Percentiles rank a stretch among this genome's conserved stretches.
These are phyloP conservation scores for Callocephalon fimbriatum DNA, from an alignment of 2,113 vertebrate species.

Conservation along the genomic window DNA sequence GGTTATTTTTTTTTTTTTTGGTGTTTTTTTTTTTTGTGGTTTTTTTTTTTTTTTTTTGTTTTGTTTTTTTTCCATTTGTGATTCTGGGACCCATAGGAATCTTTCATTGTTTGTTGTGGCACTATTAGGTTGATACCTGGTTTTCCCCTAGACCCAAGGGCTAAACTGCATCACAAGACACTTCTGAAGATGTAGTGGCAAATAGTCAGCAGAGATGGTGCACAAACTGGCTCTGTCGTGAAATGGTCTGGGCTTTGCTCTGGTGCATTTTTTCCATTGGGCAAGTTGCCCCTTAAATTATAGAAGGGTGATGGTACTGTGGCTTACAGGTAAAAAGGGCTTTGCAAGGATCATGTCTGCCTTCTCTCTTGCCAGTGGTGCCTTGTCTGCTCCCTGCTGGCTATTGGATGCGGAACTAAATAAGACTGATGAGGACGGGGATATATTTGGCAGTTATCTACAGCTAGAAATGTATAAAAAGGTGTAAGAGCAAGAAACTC, in stretches of 20 bases:
- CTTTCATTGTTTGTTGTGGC: background rate
- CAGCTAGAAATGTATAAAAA: background rate
- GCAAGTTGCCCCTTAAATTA: conserved; percentile 7
- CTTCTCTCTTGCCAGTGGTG: background rate
- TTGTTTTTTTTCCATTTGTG: background rate
- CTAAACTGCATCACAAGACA: background rate
- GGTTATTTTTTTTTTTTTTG: no score
- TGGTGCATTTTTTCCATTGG: conserved; percentile 4
- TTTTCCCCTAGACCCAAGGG: background rate
- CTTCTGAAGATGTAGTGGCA: background rate
- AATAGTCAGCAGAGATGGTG: background rate
- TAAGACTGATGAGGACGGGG: background rate
- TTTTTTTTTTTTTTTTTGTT: no score
- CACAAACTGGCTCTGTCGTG: background rate
- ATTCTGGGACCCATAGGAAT: background rate
- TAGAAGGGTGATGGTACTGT: background rate
- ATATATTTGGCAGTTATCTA: background rate
- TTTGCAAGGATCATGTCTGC: background rate
- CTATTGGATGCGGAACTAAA: background rate
- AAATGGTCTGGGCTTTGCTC: background rate
- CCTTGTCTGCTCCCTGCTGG: conserved; percentile 4
- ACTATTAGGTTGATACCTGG: background rate
- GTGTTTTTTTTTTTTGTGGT: no score
- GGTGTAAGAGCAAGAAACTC: background rate
- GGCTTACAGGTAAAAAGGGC: conserved; percentile 37